A percentile compares a stretch with the other conserved stretches of the same genome.
phyloP scores from a whole-genome alignment of 1,140 invertebrate species.

The Xylocopa sonorina region DNA sequence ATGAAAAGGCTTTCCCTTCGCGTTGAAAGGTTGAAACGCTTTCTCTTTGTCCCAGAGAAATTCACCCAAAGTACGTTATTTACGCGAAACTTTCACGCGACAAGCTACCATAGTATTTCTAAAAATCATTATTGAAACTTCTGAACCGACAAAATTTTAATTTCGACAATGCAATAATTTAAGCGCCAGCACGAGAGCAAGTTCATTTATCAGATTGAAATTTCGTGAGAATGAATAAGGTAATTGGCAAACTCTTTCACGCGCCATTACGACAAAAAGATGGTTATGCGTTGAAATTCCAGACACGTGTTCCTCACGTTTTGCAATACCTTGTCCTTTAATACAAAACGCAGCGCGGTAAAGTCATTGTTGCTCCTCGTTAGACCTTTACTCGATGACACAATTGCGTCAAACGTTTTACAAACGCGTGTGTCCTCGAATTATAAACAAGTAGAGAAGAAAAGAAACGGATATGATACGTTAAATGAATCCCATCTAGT shows the following conservation, averaged over 20 bases:
- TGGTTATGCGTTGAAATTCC: neutral
- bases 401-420: neutral
- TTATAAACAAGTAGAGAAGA: neutral
- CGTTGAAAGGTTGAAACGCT: neutral
- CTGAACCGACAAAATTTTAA: too few species aligned
- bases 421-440: neutral
- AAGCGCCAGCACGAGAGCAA: neutral
- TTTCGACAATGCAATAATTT: neutral
- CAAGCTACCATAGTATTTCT: too few species aligned
- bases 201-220: neutral
- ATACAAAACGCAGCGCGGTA: too few species aligned
- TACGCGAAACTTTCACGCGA: neutral
- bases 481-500: too few species aligned
- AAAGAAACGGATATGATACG: neutral
- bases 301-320: neutral
- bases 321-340: slow-evolving; percentile 5
- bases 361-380: neutral
- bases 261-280: neutral
- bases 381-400: neutral
- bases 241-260: neutral
- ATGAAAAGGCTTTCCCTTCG: slow-evolving; percentile 1
- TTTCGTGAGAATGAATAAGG: neutral
- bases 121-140: too few species aligned
- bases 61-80: too few species aligned
- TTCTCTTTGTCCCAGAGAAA: neutral